phyloP scores from a whole-genome alignment of 2,797 vertebrate species.

The Paedocypris micromegethes region DNA sequence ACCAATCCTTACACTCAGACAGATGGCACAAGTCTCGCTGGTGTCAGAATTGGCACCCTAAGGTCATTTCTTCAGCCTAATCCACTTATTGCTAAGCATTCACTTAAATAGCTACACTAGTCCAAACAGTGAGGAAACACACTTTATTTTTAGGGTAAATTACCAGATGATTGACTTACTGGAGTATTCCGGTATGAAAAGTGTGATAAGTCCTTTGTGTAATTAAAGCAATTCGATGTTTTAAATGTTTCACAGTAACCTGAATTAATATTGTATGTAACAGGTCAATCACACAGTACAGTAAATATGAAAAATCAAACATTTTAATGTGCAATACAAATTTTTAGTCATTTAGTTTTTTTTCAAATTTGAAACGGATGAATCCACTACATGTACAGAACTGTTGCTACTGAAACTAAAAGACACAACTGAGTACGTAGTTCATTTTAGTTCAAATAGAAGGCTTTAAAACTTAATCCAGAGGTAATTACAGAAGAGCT shows the following conservation, averaged over 20 bases:
- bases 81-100: conserved; percentile 45
- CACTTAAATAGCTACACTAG: conserved; percentile 43
- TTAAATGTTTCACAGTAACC: not conserved
- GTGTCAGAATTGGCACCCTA: conserved; percentile 22
- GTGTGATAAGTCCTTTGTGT: not conserved
- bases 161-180: not conserved
- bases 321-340: not conserved
- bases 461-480: conserved; percentile 25
- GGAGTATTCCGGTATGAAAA: not conserved
- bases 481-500: conserved; percentile 18
- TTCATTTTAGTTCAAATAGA: conserved; percentile 19
- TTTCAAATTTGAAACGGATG: too few species aligned
- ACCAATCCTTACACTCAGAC: conserved; percentile 20
- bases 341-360: not conserved
- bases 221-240: conserved; percentile 5
- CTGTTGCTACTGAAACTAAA: not conserved
- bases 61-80: conserved; percentile 44
- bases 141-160: conserved; percentile 2
- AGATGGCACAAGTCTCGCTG: conserved; percentile 12
- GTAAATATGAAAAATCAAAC: not conserved
- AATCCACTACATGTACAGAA: too few species aligned
- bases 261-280: too few species aligned
- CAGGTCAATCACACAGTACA: not conserved
- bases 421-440: not conserved
- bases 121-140: conserved; percentile 35